Evolutionary conservation across 2,888 invertebrate species (phyloP).

Genomic region (Ariolimax columbianus): DNA sequence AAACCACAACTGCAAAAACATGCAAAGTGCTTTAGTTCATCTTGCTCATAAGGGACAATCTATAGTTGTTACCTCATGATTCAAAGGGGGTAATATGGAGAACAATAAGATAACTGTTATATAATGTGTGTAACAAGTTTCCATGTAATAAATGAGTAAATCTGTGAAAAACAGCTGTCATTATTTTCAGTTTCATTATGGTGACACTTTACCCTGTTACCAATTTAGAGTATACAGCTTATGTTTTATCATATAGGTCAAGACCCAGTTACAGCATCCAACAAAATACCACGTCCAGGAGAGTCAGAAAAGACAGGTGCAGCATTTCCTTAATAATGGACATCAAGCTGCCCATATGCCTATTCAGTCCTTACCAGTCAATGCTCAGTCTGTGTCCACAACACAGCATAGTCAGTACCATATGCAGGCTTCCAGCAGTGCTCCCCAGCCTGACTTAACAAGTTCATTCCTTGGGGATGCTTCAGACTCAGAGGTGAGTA

Average conservation of each 20-base stretch:
- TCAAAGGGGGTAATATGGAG: too few relatives aligned
- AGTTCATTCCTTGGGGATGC: conserved; percentile 68
- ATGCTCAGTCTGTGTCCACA: conserved; percentile 34
- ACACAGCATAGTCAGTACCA: conserved; percentile 38
- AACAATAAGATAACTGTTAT: too few relatives aligned
- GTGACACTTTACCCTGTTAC: too few relatives aligned
- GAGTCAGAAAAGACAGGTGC: conserved; percentile 92
- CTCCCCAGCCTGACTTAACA: conserved; percentile 59
- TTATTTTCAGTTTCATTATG: too few relatives aligned
- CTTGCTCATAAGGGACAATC: too few relatives aligned
- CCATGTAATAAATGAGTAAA: too few relatives aligned
- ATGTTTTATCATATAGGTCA: conserved; percentile 82
- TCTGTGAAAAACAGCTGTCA: too few relatives aligned
- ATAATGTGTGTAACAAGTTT: too few relatives aligned
- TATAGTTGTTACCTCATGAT: too few relatives aligned
- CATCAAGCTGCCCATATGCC: conserved; percentile 57
- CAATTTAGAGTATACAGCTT: too few relatives aligned
- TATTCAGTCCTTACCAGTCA: conserved; percentile 69
- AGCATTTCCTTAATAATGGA: conserved; percentile 85
- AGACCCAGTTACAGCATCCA: conserved; percentile 92
- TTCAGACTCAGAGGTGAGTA: conserved; percentile 11
- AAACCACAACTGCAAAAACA: too few relatives aligned
- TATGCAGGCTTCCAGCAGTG: conserved; percentile 52
- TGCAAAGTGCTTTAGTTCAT: too few relatives aligned
- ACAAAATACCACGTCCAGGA: conserved; percentile 95